A percentile compares a stretch with the other conserved stretches of the same genome.
Conservation (phyloP, 2,797 vertebrate genomes). For the Coilia nasus region DNA sequence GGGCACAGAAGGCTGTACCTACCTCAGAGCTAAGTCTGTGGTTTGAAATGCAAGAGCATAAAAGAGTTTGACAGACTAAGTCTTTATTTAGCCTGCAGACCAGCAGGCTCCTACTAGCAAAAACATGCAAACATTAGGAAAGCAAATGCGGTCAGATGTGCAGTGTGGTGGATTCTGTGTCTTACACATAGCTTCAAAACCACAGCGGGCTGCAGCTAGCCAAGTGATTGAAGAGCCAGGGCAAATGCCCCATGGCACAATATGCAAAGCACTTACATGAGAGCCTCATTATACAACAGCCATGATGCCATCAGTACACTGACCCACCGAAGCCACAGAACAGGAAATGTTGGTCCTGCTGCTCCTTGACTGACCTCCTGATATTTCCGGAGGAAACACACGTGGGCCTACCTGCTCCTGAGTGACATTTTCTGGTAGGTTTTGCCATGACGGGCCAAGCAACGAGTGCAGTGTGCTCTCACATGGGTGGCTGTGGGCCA, state of each 20-base stretch:
- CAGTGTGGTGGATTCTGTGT: background rate
- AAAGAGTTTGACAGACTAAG: too few relatives aligned
- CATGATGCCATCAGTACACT: background rate
- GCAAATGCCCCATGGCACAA: background rate
- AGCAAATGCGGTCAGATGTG: background rate
- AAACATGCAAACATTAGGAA: slow-evolving; percentile 6
- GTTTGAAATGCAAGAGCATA: too few relatives aligned
- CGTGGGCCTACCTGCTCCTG: slow-evolving; percentile 29
- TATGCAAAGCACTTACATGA: slow-evolving; percentile 7
- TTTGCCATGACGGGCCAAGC: slow-evolving; percentile 20
- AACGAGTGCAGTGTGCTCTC: background rate
- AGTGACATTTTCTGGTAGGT: slow-evolving; percentile 52
- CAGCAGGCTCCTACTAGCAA: background rate
- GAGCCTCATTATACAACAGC: background rate
- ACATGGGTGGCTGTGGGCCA: background rate
- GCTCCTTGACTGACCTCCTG: slow-evolving; percentile 34
- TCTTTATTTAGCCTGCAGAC: too few relatives aligned
- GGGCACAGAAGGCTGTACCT: background rate
- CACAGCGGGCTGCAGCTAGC: background rate
- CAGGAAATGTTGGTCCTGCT: slow-evolving; percentile 31
- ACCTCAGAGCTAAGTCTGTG: too few relatives aligned
- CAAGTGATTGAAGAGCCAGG: background rate
- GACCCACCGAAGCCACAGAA: background rate
- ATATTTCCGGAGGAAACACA: slow-evolving; percentile 46
- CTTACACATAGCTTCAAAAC: background rate